phyloP scores from a whole-genome alignment of 64 coral and sea anemone species.

The Montipora cactus region DNA sequence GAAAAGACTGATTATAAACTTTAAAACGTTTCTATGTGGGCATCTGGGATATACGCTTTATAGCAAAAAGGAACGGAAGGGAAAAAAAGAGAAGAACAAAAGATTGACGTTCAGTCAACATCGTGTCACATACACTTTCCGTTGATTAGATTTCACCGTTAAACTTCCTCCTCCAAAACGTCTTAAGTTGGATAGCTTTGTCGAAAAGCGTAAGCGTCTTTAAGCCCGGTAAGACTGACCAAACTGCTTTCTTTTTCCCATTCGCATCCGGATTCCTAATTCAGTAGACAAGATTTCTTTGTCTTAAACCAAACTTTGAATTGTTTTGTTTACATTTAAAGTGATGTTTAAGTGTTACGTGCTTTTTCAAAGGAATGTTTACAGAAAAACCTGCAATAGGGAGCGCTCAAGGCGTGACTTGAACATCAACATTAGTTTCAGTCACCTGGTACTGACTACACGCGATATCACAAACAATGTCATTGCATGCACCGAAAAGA shows the following conservation, averaged over 20 bases:
- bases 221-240: not conserved
- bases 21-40: too few species aligned
- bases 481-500: slow-evolving; percentile 4
- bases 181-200: not conserved
- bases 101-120: not conserved
- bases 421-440: slow-evolving; percentile 1
- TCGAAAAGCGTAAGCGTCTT: not conserved
- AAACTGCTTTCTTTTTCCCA: slow-evolving; percentile 11
- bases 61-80: too few species aligned
- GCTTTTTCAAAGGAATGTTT: slow-evolving; percentile 35
- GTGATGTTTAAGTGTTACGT: slow-evolving; percentile 45
- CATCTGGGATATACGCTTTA: too few species aligned
- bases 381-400: slow-evolving; percentile 22
- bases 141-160: not conserved
- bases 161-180: not conserved
- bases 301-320: not conserved
- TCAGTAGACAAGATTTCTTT: not conserved
- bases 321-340: slow-evolving; percentile 22
- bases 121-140: slow-evolving; percentile 17
- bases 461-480: not conserved
- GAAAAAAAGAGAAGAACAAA: not conserved
- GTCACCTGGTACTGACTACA: slow-evolving; percentile 15
- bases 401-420: not conserved
- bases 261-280: slow-evolving; percentile 11
- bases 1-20: not conserved